Evolutionary conservation across 2,113 vertebrate genomes (phyloP), one percentile per base, ranked within the genome.

Genomic region (Gymnobelideus leadbeateri): DNA sequence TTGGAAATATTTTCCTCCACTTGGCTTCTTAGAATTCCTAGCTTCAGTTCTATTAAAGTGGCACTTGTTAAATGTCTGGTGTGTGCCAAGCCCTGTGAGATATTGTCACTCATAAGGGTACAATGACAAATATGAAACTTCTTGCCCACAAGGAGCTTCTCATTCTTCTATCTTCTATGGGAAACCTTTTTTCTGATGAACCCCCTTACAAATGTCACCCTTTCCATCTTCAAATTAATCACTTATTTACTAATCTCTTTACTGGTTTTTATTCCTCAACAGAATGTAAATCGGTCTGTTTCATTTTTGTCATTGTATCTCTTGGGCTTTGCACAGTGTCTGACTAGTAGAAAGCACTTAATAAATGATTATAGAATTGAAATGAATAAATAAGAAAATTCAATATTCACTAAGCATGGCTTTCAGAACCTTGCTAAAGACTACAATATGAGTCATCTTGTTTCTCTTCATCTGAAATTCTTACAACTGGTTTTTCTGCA

Each of bases 391-490:
- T 43, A 23, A 21, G n/a, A 84, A n/a, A 84, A 84, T 84, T 84
- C n/a, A 23, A 43, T n/a, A 84, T 84, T 84, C 19, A 23, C 19
- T 84, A 43, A 84, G 68, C 6, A 23, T 84, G 68, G 9, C 68
- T 43, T 43, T 84, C 6, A 3, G 19, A 43, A 84, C n/a, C n/a
- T 84, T 43, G 19, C 19, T 21, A 93, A 93, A 94, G 3, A 2
- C 51, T 24, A 90, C 12, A 92, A 47, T 93, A 94, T 94, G 51
- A 95, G 95, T 54, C 90, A 92, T 51, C 0, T 3, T 95, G 84
- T 91, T 93, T 77, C 92, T 96, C 28, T 92, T 94, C 89, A 52
- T 50, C 50, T 31, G 77, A 94, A 51, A 93, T 90, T 54, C 21
- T 92, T 90, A 37, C 6, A 90, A 92, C 23, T 90, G 4, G 84